Percentiles rank a stretch among this genome's conserved stretches.
Evolutionary conservation across 2,113 vertebrate genomes (phyloP).

Genomic region (Solenodon paradoxus): DNA sequence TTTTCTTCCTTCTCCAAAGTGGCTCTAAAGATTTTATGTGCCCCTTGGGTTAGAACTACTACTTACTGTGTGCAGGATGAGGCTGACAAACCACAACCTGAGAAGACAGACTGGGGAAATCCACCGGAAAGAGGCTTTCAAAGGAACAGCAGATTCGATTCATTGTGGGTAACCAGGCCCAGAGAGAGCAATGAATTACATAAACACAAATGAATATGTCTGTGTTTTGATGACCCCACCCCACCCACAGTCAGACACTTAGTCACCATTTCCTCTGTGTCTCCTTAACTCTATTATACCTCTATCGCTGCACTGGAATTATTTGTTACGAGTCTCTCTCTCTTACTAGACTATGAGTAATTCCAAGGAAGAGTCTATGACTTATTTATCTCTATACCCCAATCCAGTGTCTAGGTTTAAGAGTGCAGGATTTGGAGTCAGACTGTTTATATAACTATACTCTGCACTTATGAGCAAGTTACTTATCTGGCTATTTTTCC

Average conservation of each 20-base stretch:
- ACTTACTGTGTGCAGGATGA: background rate
- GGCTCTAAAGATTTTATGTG: background rate
- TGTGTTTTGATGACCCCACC: background rate
- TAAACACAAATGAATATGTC: constrained; percentile 42
- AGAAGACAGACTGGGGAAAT: constrained; percentile 52
- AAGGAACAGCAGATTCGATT: constrained; percentile 6
- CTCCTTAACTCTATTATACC: constrained; percentile 42
- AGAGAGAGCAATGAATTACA: constrained; percentile 39
- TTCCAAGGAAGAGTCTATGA: constrained; percentile 8
- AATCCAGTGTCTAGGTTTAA: constrained; percentile 24
- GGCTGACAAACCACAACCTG: constrained; percentile 28
- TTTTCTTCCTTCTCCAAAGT: constrained; percentile 28
- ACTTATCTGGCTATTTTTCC: background rate
- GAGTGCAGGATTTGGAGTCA: constrained; percentile 44
- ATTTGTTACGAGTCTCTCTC: constrained; percentile 48
- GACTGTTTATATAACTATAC: background rate
- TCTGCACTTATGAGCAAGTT: background rate
- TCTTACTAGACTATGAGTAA: constrained; percentile 57
- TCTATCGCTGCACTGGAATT: constrained; percentile 1
- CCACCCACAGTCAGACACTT: background rate
- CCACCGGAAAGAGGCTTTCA: constrained; percentile 50
- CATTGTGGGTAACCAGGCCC: constrained; percentile 38
- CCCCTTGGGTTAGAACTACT: background rate
- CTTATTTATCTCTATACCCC: constrained; percentile 39
- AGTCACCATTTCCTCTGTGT: constrained; percentile 42